These are phyloP conservation scores for Acanthurus leucopareius DNA, from an alignment of 2,797 vertebrate species.

Conservation along the genomic window DNA sequence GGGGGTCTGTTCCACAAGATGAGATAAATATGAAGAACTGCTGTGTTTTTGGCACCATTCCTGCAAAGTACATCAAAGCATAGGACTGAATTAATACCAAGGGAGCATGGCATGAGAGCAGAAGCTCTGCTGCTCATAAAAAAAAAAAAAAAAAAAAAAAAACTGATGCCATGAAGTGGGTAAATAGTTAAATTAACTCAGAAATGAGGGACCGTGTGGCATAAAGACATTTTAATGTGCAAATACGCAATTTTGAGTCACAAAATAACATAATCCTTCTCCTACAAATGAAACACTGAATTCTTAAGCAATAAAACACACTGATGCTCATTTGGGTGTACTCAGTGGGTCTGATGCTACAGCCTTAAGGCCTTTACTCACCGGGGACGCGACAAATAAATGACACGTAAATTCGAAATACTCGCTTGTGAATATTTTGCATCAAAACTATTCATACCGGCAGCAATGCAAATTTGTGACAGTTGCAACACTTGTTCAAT, in stretches of 20 bases:
- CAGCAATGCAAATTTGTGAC: too few relatives aligned
- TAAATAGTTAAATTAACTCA: constrained; percentile 29
- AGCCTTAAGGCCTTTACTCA: not conserved
- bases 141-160: constrained; percentile 38
- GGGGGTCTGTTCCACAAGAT: constrained; percentile 56
- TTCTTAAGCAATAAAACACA: not conserved
- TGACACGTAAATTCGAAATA: too few relatives aligned
- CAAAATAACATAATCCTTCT: constrained; percentile 10
- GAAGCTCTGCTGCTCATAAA: constrained; percentile 44
- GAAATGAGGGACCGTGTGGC: constrained; percentile 12
- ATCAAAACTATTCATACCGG: too few relatives aligned
- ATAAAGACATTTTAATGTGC: constrained; percentile 20
- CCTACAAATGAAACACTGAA: not conserved
- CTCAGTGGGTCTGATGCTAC: not conserved
- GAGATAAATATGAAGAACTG: constrained; percentile 64
- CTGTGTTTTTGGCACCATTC: constrained; percentile 59
- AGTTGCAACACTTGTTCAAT: too few relatives aligned
- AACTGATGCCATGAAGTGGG: constrained; percentile 10
- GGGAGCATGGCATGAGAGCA: constrained; percentile 54
- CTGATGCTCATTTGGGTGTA: not conserved
- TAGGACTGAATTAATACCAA: constrained; percentile 57
- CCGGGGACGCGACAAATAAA: too few relatives aligned
- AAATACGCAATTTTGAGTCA: constrained; percentile 11
- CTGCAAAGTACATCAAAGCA: constrained; percentile 66
- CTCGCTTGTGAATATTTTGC: not conserved